Base-by-base conservation (phyloP, 1,140 invertebrate genomes). In the Trachelipus rathkii region DNA sequence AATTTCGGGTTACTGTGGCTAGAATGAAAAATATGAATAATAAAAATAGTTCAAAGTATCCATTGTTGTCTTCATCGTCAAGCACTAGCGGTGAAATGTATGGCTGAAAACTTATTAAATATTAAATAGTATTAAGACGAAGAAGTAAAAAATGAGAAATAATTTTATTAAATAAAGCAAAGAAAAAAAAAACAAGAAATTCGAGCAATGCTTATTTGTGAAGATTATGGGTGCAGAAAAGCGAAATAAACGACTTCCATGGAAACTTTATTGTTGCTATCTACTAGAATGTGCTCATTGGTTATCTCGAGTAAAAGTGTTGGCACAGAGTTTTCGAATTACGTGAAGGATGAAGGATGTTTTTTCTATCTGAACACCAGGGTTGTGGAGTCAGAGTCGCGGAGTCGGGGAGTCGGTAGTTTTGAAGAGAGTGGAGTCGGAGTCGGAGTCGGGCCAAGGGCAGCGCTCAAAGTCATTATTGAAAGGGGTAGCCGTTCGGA, bases 41-140 rank as follows among this genome's bases (percentile, higher is more conserved):
- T 44, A 72, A 75, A 46, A 77, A 80, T 44, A n/a, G 71, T 71
- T 60, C 76, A 71, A 81, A 74, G 43, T 44, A 82, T 78, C 10
- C 82, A 83, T 75, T 83, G 78, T 74, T 75, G 79, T 50, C 73
- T 83, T 72, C 82, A 83, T 74, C 77, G 81, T 74, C 72, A 83
- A 78, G 53, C 70, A 11, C 78, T 81, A 69, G 82, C 81, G 33
- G 73, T 44, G 21, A 79, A 79, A 60, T 77, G 77, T 50, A 79
- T 82, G 19, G 46, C 82, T 60, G 46, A 69, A 71, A 73, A 76
- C 21, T 76, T 83, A 53, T n/a, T n/a, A 79, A 81, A 44, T 68
- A n/a, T n/a, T n/a, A n/a, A n/a, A n/a, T 71, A 45, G 74, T 78
- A 71, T 60, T 82, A 71, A 77, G n/a, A 76, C 70, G 70, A 74